Evolutionary conservation across 2,888 invertebrate species (phyloP).

Genomic region (Rhorus exstirpatorius): DNA sequence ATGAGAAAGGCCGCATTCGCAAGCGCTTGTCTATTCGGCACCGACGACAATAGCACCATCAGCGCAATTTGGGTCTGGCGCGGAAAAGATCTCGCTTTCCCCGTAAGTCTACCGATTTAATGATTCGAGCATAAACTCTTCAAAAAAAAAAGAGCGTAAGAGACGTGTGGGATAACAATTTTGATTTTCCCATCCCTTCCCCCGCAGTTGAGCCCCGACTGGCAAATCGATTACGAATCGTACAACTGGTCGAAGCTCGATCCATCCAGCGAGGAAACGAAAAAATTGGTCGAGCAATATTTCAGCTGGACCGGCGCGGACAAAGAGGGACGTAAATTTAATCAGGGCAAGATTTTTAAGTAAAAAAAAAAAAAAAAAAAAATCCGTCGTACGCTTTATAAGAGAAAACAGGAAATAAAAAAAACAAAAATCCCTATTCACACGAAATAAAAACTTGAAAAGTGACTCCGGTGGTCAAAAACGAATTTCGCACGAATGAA

Average conservation of each 20-base stretch:
- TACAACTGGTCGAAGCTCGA: conserved; percentile 98
- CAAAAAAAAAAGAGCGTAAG: not conserved
- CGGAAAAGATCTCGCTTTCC: conserved; percentile 97
- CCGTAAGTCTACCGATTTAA: conserved; percentile 86
- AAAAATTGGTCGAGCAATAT: conserved; percentile 95
- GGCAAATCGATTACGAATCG: conserved; percentile 98
- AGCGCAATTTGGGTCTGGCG: conserved; percentile 99
- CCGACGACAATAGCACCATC: conserved; percentile 96
- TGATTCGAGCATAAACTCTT: not conserved
- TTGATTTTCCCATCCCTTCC: conserved; percentile 68
- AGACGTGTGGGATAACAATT: not conserved
- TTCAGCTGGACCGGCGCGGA: conserved; percentile 96
- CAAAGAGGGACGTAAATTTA: conserved; percentile 96
- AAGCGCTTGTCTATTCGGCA: conserved; percentile 97
- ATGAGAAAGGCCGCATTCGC: conserved; percentile 99
- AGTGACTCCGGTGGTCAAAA: conserved; percentile 53
- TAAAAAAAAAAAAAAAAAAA: conserved; percentile 84
- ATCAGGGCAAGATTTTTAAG: conserved; percentile 99
- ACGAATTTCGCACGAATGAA: conserved; percentile 61
- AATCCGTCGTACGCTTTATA: conserved; percentile 77
- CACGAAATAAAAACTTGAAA: conserved; percentile 77
- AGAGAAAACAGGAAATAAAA: conserved; percentile 65
- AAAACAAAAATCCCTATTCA: conserved; percentile 80
- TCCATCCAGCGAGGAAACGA: conserved; percentile 92
- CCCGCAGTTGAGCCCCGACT: conserved; percentile 93